phyloP scores from a whole-genome alignment of 2,888 invertebrate species.

The Eupithecia subfuscata region DNA sequence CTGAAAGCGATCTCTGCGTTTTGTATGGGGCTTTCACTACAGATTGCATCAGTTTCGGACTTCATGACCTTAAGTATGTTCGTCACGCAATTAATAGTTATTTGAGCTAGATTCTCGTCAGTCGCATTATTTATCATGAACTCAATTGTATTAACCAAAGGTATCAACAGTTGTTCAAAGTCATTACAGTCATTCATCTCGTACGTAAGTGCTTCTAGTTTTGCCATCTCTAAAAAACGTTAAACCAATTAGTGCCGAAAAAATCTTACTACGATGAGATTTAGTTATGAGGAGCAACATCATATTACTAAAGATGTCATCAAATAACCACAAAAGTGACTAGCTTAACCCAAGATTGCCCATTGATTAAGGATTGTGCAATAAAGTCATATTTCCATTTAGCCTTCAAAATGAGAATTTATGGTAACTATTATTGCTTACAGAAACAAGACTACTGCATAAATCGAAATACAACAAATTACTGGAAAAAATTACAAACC shows the following conservation, averaged over 20 bases:
- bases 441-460: slow-evolving; percentile 56
- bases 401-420: slow-evolving; percentile 49
- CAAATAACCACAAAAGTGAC: slow-evolving; percentile 62
- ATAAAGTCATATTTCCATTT: slow-evolving; percentile 43
- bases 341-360: slow-evolving; percentile 68
- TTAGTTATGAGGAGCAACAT: slow-evolving; percentile 56
- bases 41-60: slow-evolving; percentile 36
- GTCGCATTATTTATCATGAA: slow-evolving; percentile 48
- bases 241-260: slow-evolving; percentile 23
- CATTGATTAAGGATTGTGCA: slow-evolving; percentile 51
- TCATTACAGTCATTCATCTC: slow-evolving; percentile 46
- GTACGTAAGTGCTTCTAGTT: slow-evolving; percentile 46
- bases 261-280: neutral
- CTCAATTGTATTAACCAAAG: slow-evolving; percentile 53
- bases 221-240: slow-evolving; percentile 29
- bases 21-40: slow-evolving; percentile 2
- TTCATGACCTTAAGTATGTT: slow-evolving; percentile 52
- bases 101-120: slow-evolving; percentile 46
- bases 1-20: slow-evolving; percentile 13
- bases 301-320: slow-evolving; percentile 77
- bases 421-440: slow-evolving; percentile 42
- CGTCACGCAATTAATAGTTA: slow-evolving; percentile 50
- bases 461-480: slow-evolving; percentile 4
- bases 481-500: slow-evolving; percentile 28
- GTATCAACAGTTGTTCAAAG: slow-evolving; percentile 48